Conservation (phyloP, 1,140 invertebrate species). For the Dendrolimus kikuchii region DNA sequence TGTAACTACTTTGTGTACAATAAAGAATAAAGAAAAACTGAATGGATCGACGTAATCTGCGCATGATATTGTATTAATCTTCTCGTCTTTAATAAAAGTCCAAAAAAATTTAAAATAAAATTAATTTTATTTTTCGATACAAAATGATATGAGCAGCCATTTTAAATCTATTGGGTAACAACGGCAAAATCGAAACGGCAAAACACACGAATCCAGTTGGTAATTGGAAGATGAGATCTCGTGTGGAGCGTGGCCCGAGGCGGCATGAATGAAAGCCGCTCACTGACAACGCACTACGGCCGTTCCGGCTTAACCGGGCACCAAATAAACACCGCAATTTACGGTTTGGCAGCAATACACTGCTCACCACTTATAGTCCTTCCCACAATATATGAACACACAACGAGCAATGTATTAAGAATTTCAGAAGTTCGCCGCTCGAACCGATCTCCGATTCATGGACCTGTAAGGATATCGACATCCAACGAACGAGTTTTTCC, state of each 20-base stretch:
- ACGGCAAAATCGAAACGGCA: conserved; percentile 55
- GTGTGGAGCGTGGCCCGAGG: conserved; percentile 57
- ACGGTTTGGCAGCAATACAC: conserved; percentile 10
- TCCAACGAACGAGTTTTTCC: conserved; percentile 68
- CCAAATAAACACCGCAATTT: conserved; percentile 10
- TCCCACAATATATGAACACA: not conserved
- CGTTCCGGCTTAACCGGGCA: conserved; percentile 17
- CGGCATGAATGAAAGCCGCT: conserved; percentile 69
- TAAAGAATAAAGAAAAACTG: no score
- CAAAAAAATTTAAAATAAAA: not conserved
- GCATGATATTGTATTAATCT: not conserved
- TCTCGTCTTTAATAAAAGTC: not conserved
- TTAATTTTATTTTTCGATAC: not conserved
- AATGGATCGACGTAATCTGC: no score
- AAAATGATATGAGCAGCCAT: no score
- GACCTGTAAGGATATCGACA: conserved; percentile 68
- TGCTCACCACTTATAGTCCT: conserved; percentile 5
- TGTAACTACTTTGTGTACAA: no score
- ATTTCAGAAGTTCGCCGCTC: not conserved
- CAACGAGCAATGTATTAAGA: conserved; percentile 26
- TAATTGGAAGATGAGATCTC: conserved; percentile 70
- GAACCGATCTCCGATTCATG: conserved; percentile 14
- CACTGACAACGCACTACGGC: conserved; percentile 46
- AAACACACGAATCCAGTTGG: conserved; percentile 42
- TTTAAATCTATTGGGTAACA: conserved; percentile 36